Percentiles rank a stretch among this genome's conserved stretches.
phyloP scores from a whole-genome alignment of 53 echinoderm and acorn worm species.

The Mesocentrotus franciscanus region DNA sequence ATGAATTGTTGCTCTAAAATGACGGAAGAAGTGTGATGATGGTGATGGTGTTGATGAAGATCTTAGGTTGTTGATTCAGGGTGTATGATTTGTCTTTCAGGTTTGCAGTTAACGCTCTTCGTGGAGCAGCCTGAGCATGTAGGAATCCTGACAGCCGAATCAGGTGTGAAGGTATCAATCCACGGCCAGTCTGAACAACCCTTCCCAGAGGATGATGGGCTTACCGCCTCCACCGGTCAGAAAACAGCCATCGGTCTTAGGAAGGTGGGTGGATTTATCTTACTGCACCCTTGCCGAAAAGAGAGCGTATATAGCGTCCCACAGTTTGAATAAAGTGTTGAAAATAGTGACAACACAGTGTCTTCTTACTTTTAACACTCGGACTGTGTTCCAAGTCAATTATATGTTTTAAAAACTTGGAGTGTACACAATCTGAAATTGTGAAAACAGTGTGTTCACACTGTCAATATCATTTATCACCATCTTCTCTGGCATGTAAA shows the following conservation, averaged over 20 bases:
- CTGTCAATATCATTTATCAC: background rate
- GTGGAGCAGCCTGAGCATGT: conserved; percentile 91
- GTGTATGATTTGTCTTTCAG: conserved; percentile 37
- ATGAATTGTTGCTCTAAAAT: too few species aligned
- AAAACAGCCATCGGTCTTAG: conserved; percentile 78
- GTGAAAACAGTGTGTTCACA: too few species aligned
- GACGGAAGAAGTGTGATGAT: too few species aligned
- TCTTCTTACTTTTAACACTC: too few species aligned
- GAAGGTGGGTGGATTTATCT: conserved; percentile 67
- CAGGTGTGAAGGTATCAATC: conserved; percentile 78
- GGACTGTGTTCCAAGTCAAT: too few species aligned
- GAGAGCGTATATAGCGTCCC: background rate
- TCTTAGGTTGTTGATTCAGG: background rate
- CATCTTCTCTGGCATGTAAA: too few species aligned
- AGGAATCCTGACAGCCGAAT: conserved; percentile 78
- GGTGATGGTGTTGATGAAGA: background rate
- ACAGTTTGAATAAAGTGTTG: background rate
- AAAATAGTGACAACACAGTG: background rate
- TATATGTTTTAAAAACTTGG: too few species aligned
- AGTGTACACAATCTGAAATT: too few species aligned
- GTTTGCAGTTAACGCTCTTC: conserved; percentile 85
- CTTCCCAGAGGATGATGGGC: conserved; percentile 82
- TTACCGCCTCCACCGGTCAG: conserved; percentile 78
- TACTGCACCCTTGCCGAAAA: background rate
- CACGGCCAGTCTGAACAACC: conserved; percentile 62